Percentiles rank a stretch among this genome's conserved stretches.
Evolutionary conservation across 1,140 invertebrate genomes (phyloP).

Genomic region (Ceratitis capitata): DNA sequence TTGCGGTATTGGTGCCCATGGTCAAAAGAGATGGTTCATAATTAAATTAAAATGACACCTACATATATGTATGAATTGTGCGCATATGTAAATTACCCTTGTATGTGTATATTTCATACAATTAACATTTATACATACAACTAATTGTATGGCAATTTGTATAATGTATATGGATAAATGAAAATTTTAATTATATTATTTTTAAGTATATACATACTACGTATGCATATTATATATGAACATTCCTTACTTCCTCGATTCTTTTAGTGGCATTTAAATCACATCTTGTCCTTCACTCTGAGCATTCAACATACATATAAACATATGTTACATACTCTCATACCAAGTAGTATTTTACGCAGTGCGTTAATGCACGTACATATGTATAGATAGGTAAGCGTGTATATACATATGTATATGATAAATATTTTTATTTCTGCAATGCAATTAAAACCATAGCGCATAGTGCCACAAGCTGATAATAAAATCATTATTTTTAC

Average conservation of each 20-base stretch:
- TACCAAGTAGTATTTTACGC: neutral
- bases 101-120: neutral
- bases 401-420: neutral
- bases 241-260: neutral
- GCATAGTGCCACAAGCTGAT: neutral
- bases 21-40: neutral
- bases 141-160: neutral
- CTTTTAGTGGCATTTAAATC: neutral
- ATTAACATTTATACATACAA: neutral
- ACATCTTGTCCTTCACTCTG: neutral
- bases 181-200: neutral
- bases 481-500: neutral
- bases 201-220: neutral
- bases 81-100: neutral
- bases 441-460: conserved; percentile 5
- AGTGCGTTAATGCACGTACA: neutral
- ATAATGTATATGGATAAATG: neutral
- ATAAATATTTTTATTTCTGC: conserved; percentile 21
- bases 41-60: conserved; percentile 13
- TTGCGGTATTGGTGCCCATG: neutral
- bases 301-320: neutral
- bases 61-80: neutral
- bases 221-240: neutral
- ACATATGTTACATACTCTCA: neutral
- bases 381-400: neutral